Conservation (phyloP, 2,797 vertebrate genomes). For the Ctenochaetus hawaiiensis region DNA sequence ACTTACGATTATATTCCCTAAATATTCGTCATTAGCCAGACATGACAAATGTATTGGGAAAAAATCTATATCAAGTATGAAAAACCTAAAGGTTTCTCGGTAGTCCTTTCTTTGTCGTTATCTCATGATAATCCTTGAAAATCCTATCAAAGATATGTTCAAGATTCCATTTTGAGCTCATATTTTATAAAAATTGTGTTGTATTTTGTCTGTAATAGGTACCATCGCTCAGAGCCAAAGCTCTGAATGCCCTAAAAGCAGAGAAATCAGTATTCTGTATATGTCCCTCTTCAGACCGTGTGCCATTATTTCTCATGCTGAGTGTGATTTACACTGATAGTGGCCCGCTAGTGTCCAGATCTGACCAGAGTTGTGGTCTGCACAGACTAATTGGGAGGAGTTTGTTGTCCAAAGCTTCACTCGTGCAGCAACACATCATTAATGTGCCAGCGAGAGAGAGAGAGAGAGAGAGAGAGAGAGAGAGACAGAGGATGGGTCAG, state of each 20-base stretch:
- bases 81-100: conserved; percentile 1
- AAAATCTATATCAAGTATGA: conserved; percentile 4
- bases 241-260: conserved; percentile 38
- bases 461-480: conserved; percentile 34
- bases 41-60: not conserved
- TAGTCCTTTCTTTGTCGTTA: not conserved
- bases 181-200: conserved; percentile 10
- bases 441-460: conserved; percentile 48
- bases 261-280: conserved; percentile 41
- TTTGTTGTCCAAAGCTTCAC: conserved; percentile 74
- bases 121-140: conserved; percentile 14
- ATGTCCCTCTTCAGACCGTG: conserved; percentile 31
- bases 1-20: too few relatives aligned
- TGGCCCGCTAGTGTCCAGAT: conserved; percentile 55
- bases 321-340: conserved; percentile 53
- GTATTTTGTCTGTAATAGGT: conserved; percentile 39
- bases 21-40: too few relatives aligned
- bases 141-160: conserved; percentile 9
- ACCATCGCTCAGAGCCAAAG: conserved; percentile 24
- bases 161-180: conserved; percentile 27
- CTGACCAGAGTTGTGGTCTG: conserved; percentile 62
- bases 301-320: conserved; percentile 66
- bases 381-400: conserved; percentile 76
- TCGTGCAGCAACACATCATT: conserved; percentile 78
- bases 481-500: conserved; percentile 40